Evolutionary conservation across 2,113 vertebrate genomes (phyloP).

Genomic region (Puffinus mauretanicus): DNA sequence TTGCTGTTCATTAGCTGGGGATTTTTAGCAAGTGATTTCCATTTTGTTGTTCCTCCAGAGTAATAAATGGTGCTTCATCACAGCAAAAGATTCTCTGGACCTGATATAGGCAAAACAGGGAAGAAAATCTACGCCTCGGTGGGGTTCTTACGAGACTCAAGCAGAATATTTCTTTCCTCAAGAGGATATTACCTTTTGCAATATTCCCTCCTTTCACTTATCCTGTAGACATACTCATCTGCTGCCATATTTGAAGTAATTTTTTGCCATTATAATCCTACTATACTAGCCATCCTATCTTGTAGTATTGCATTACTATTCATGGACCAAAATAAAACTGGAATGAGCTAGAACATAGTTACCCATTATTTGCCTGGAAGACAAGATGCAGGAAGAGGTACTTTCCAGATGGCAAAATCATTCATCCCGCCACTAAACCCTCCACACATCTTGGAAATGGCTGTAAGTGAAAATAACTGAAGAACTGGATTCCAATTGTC

Average conservation of each 20-base stretch:
- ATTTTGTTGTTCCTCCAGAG: neutral
- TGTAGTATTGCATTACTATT: neutral
- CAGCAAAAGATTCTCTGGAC: neutral
- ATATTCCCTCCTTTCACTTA: neutral
- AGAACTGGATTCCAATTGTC: neutral
- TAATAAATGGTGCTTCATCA: neutral
- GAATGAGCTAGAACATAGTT: neutral
- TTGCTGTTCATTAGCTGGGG: neutral
- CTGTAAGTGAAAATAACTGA: neutral
- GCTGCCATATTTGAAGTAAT: neutral
- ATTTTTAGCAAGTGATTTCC: neutral
- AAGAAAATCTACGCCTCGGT: neutral
- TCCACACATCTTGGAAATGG: neutral
- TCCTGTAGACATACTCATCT: neutral
- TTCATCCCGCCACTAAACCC: neutral
- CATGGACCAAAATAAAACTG: neutral
- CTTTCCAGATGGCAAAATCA: neutral
- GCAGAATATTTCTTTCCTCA: neutral
- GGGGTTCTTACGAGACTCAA: neutral
- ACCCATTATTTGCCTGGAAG: neutral
- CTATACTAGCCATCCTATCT: neutral
- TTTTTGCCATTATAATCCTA: neutral
- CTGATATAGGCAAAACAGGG: neutral
- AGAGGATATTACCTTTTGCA: neutral
- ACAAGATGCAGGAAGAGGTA: neutral